Evolutionary conservation across 1,140 invertebrate species (phyloP).

Genomic region (Pantala flavescens): DNA sequence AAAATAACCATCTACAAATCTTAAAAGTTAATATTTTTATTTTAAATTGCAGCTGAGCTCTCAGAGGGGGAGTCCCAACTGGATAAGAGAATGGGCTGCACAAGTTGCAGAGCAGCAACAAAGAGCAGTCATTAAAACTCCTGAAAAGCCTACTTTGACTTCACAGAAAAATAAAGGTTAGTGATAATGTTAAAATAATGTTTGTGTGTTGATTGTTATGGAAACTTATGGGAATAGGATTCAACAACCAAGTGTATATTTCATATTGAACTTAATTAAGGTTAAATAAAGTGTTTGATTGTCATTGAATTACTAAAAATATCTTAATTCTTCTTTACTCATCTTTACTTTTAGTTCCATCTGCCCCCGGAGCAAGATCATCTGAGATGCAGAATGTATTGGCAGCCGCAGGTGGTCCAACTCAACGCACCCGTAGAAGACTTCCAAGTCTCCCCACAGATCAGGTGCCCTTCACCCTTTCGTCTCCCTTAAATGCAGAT

Average conservation of each 20-base stretch:
- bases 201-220: background rate
- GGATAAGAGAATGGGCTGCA: constrained; percentile 47
- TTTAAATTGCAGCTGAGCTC: constrained; percentile 17
- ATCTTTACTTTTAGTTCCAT: background rate
- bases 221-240: background rate
- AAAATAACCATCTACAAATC: too few species aligned
- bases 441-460: constrained; percentile 12
- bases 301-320: too few species aligned
- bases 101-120: constrained; percentile 39
- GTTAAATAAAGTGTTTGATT: too few species aligned
- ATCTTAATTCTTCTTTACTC: too few species aligned
- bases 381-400: background rate
- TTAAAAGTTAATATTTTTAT: constrained; percentile 20
- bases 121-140: background rate
- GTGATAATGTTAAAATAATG: background rate
- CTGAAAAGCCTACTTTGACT: background rate
- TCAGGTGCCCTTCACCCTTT: constrained; percentile 14
- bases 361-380: background rate
- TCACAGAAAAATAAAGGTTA: background rate
- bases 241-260: too few species aligned
- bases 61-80: constrained; percentile 32
- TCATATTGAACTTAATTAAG: too few species aligned
- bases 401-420: constrained; percentile 17
- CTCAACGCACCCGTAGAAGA: constrained; percentile 12
- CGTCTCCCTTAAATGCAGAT: constrained; percentile 11